These are phyloP conservation scores for Rana temporaria DNA, from an alignment of 2,113 vertebrate genomes.

Conservation along the genomic window DNA sequence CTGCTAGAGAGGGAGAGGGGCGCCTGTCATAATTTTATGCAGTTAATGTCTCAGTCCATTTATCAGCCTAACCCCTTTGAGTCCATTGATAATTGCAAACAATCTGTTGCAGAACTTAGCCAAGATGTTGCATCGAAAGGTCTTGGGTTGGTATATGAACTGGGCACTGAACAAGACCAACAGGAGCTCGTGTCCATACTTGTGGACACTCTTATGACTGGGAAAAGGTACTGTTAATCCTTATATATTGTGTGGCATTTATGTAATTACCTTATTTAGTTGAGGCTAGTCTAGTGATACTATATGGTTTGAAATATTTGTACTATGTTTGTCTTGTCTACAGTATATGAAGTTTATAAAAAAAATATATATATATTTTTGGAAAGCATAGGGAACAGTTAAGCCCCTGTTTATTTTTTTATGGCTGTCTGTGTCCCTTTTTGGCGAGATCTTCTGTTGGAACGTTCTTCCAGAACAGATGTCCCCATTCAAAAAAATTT, in stretches of 20 bases:
- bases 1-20: not conserved
- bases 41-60: constrained; percentile 49
- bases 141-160: constrained; percentile 94
- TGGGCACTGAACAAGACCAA: constrained; percentile 91
- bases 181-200: constrained; percentile 93
- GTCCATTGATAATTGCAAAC: constrained; percentile 45
- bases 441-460: no score
- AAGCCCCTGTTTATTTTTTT: no score
- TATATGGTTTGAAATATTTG: no score
- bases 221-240: constrained; percentile 84
- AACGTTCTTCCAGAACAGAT: no score
- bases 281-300: no score
- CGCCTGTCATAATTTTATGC: not conserved
- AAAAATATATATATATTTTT: no score
- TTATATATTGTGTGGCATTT: constrained; percentile 35
- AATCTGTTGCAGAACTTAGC: constrained; percentile 85
- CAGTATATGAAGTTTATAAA: no score
- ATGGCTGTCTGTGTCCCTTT: no score
- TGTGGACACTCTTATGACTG: constrained; percentile 97
- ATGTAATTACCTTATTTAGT: not conserved
- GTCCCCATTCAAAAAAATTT: no score
- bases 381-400: no score
- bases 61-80: constrained; percentile 52
- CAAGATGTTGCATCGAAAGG: constrained; percentile 98
- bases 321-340: no score